Percentiles rank a stretch among this genome's conserved stretches.
Evolutionary conservation across 1,140 invertebrate genomes (phyloP).

Genomic region (Anadara kagoshimensis): DNA sequence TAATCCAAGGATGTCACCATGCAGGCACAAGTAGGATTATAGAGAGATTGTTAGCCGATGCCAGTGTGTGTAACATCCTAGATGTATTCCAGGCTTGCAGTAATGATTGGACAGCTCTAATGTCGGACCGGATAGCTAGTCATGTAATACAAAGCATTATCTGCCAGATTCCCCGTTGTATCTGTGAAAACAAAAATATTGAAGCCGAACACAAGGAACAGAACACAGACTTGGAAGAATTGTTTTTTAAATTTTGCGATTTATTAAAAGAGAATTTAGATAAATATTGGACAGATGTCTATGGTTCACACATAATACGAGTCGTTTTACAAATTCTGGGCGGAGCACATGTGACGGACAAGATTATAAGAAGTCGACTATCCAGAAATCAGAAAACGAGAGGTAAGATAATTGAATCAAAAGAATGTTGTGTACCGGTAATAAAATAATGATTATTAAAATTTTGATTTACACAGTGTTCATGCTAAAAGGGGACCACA

Average conservation of each 20-base stretch:
- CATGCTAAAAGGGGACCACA: too few species aligned
- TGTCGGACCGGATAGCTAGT: conserved; percentile 80
- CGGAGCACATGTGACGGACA: conserved; percentile 79
- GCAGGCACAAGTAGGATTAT: conserved; percentile 86
- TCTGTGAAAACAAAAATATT: conserved; percentile 71
- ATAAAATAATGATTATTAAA: too few species aligned
- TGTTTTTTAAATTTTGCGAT: conserved; percentile 34
- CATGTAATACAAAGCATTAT: conserved; percentile 86
- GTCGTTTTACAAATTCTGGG: conserved; percentile 76
- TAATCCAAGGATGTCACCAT: conserved; percentile 84
- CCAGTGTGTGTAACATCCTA: conserved; percentile 79
- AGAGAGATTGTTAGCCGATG: conserved; percentile 83
- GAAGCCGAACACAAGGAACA: conserved; percentile 79
- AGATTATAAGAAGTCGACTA: conserved; percentile 49
- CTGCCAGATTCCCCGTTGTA: conserved; percentile 34
- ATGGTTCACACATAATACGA: conserved; percentile 86
- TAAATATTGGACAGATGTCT: conserved; percentile 83
- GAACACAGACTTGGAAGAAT: conserved; percentile 6
- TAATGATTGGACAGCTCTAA: conserved; percentile 80
- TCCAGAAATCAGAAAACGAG: conserved; percentile 45
- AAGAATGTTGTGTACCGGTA: too few species aligned
- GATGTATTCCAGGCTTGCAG: conserved; percentile 79
- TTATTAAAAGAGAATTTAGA: conserved; percentile 76
- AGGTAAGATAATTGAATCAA: conserved; percentile 1
- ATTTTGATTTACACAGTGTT: too few species aligned